Conservation (phyloP, 2,888 invertebrate species). For the Phanerotoma sp. region DNA sequence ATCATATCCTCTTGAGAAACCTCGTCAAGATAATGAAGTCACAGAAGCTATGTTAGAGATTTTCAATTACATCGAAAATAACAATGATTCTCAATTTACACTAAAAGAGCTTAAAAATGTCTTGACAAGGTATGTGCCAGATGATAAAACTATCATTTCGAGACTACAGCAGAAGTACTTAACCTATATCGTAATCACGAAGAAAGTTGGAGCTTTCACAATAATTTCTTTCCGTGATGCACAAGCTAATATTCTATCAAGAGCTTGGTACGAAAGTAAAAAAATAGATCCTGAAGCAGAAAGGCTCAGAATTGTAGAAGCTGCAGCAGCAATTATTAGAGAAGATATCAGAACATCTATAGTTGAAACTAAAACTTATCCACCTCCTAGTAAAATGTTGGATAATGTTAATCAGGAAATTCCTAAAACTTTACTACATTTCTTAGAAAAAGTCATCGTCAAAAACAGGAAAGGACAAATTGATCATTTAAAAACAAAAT, state of each 20-base stretch:
- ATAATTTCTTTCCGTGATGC: constrained; percentile 48
- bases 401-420: constrained; percentile 35
- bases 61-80: constrained; percentile 51
- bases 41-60: constrained; percentile 50
- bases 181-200: constrained; percentile 37
- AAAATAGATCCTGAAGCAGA: constrained; percentile 42
- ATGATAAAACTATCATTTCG: constrained; percentile 43
- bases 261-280: constrained; percentile 50
- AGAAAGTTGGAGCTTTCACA: constrained; percentile 42
- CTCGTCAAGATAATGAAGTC: constrained; percentile 48
- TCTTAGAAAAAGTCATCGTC: constrained; percentile 44
- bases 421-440: constrained; percentile 45
- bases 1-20: constrained; percentile 36
- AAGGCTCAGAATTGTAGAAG: constrained; percentile 4
- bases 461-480: constrained; percentile 40
- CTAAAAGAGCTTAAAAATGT: constrained; percentile 46
- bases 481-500: constrained; percentile 44
- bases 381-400: constrained; percentile 47
- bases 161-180: constrained; percentile 44
- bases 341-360: constrained; percentile 49
- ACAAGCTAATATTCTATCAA: constrained; percentile 44
- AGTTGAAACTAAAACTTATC: constrained; percentile 48
- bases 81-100: constrained; percentile 52
- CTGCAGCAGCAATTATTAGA: constrained; percentile 50
- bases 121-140: constrained; percentile 43